These are phyloP conservation scores for Euwallacea fornicatus DNA, from an alignment of 1,140 invertebrate species.

Conservation along the genomic window DNA sequence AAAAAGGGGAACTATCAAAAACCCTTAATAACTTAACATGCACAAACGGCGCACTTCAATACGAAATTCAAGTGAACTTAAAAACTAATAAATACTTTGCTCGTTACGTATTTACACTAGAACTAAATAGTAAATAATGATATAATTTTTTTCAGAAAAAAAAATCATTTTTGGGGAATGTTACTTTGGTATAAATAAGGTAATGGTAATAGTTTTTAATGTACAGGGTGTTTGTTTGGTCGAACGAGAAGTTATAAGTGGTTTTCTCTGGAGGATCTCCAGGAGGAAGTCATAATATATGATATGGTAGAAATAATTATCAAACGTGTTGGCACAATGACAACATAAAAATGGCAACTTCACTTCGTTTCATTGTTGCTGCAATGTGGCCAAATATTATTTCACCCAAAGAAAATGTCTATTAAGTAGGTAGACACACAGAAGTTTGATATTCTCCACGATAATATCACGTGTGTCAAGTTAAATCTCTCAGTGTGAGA, in stretches of 20 bases:
- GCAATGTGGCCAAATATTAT: too few species aligned
- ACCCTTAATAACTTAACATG: background rate
- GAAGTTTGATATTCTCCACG: too few species aligned
- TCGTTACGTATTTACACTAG: constrained; percentile 47
- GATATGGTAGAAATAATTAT: too few species aligned
- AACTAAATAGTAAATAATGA: constrained; percentile 45
- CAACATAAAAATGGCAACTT: too few species aligned
- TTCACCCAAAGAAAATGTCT: too few species aligned
- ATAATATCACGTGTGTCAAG: too few species aligned
- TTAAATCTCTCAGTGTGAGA: too few species aligned
- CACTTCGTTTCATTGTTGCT: too few species aligned
- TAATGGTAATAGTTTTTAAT: constrained; percentile 52
- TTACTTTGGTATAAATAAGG: constrained; percentile 58
- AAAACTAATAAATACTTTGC: constrained; percentile 48
- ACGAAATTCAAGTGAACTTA: constrained; percentile 36
- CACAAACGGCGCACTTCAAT: constrained; percentile 12
- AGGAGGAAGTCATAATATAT: too few species aligned
- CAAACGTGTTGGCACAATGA: too few species aligned
- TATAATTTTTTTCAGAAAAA: constrained; percentile 44
- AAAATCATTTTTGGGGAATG: constrained; percentile 55
- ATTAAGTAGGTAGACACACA: too few species aligned
- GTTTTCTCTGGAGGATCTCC: too few species aligned
- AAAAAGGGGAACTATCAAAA: constrained; percentile 22
- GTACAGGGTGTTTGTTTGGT: constrained; percentile 32
- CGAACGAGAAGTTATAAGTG: background rate